phyloP scores from a whole-genome alignment of 2,888 invertebrate genomes.

The Metacarcinus magister region DNA sequence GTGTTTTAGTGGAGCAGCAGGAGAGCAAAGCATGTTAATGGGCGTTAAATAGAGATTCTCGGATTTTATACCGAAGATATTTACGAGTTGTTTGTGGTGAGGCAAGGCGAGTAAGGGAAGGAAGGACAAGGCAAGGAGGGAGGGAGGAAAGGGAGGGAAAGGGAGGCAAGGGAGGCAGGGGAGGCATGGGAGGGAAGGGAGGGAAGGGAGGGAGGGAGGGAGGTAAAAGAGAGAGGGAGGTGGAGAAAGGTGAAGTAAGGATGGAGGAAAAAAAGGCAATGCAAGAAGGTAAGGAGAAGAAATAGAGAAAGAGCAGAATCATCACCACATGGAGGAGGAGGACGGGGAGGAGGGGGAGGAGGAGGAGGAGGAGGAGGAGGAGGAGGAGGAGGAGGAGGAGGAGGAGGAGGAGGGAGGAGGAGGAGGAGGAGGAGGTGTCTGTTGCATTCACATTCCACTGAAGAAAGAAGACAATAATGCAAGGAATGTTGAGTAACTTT shows the following conservation, averaged over 20 bases:
- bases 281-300: not conserved
- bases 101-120: not conserved
- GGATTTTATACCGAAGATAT: not conserved
- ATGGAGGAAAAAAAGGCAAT: not conserved
- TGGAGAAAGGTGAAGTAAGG: not conserved
- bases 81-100: slow-evolving; percentile 1
- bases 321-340: not conserved
- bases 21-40: no score
- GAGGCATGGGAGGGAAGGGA: not conserved
- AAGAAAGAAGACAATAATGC: slow-evolving; percentile 40
- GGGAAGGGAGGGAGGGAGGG: not conserved
- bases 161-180: not conserved
- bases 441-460: slow-evolving; percentile 43
- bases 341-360: no score
- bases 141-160: not conserved
- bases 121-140: not conserved
- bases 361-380: not conserved
- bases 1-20: not conserved
- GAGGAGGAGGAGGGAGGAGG: not conserved
- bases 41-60: not conserved
- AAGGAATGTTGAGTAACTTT: not conserved
- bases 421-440: not conserved
- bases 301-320: not conserved
- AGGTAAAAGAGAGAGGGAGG: not conserved
- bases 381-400: slow-evolving; percentile 43